Conservation (phyloP, 1,140 invertebrate species). For the Cydia strobilella region DNA sequence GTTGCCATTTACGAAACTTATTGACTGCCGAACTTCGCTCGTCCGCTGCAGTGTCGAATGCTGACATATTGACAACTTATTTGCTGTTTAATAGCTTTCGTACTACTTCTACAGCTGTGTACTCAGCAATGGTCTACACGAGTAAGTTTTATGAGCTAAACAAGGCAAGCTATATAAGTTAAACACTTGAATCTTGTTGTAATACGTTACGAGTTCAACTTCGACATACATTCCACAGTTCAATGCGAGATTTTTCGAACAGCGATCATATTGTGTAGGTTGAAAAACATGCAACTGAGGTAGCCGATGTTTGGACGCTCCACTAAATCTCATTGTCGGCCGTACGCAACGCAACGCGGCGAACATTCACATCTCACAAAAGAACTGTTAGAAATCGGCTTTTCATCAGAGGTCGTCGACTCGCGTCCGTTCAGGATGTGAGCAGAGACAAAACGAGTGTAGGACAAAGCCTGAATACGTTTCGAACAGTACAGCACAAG, state of each 20-base stretch:
- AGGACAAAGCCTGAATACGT: conserved; percentile 55
- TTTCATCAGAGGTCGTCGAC: conserved; percentile 65
- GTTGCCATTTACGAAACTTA: neutral
- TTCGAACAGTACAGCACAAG: conserved; percentile 18
- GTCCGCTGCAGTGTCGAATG: conserved; percentile 1
- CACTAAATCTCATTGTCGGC: conserved; percentile 35
- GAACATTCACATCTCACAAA: conserved; percentile 58
- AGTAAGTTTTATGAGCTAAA: conserved; percentile 3
- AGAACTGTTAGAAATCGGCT: conserved; percentile 63
- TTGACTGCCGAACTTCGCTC: conserved; percentile 6
- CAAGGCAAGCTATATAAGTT: neutral
- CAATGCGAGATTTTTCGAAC: neutral
- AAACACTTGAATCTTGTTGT: too few species aligned
- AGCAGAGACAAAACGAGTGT: conserved; percentile 68
- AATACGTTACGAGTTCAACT: neutral
- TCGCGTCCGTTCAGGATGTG: conserved; percentile 69
- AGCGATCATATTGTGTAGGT: conserved; percentile 18
- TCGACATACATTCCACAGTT: neutral
- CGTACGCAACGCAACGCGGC: conserved; percentile 45
- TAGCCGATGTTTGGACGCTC: conserved; percentile 24
- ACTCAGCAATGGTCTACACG: neutral
- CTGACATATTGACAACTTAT: conserved; percentile 19
- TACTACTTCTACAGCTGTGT: neutral
- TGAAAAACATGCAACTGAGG: conserved; percentile 28
- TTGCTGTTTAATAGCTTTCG: conserved; percentile 5